Evolutionary conservation across 2,113 vertebrate genomes (phyloP).

Genomic region (Tetrao urogallus): DNA sequence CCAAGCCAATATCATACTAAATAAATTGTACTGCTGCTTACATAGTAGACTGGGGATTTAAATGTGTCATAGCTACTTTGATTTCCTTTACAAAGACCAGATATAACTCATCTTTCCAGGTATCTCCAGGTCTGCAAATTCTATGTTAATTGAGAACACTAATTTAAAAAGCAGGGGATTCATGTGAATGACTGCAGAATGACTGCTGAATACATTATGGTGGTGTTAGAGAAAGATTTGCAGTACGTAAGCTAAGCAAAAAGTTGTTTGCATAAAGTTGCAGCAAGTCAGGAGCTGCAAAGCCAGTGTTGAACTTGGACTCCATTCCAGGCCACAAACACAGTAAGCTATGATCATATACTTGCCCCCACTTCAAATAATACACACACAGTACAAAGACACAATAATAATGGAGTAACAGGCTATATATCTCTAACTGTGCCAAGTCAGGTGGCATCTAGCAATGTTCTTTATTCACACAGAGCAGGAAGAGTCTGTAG

Average conservation of each 20-base stretch:
- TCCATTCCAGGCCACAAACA: not conserved
- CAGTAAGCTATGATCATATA: not conserved
- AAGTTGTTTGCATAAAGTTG: not conserved
- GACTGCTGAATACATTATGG: not conserved
- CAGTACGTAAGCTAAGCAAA: not conserved
- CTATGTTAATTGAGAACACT: not conserved
- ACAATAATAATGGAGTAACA: not conserved
- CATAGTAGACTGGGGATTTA: not conserved
- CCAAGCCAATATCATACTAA: not conserved
- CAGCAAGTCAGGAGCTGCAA: not conserved
- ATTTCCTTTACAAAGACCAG: not conserved
- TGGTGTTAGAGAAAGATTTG: not conserved
- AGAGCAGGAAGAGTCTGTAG: not conserved
- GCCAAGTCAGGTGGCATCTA: not conserved
- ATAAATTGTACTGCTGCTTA: not conserved
- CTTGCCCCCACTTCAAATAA: not conserved
- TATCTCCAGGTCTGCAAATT: not conserved
- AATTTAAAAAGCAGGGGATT: not conserved
- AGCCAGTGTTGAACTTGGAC: not conserved
- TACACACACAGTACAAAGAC: too few relatives aligned
- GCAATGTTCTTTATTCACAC: not conserved
- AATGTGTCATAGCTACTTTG: not conserved
- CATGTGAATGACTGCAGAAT: not conserved
- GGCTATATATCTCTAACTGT: fast-evolving
- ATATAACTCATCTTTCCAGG: not conserved